Evolutionary conservation across 1,140 invertebrate species (phyloP).

Genomic region (Stenopsyche tienmushanensis): DNA sequence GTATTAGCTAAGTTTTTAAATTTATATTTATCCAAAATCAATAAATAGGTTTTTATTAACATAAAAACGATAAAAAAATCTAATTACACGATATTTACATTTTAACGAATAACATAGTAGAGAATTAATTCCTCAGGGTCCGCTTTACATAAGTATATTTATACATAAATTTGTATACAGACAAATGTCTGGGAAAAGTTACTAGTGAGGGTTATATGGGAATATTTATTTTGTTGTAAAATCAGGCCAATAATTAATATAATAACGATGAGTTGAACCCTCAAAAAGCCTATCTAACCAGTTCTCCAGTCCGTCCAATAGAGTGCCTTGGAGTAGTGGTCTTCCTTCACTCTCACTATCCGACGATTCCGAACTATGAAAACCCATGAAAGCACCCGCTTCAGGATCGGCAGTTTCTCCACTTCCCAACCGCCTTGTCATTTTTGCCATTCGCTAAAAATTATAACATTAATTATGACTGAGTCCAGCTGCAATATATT

Average conservation of each 20-base stretch:
- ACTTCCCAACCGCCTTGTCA: conserved; percentile 62
- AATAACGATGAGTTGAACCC: conserved; percentile 90
- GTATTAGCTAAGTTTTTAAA: too few species aligned
- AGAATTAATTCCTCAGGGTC: conserved; percentile 5
- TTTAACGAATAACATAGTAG: conserved; percentile 2
- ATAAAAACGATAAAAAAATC: conserved; percentile 8
- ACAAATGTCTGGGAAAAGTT: background rate
- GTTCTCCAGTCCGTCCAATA: conserved; percentile 89
- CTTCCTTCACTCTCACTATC: conserved; percentile 58
- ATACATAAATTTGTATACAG: background rate
- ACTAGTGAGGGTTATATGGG: background rate
- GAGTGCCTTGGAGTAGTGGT: conserved; percentile 58
- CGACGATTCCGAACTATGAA: conserved; percentile 69
- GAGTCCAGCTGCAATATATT: too few species aligned
- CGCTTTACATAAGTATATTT: background rate
- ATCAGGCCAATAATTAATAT: conserved; percentile 97
- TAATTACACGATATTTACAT: conserved; percentile 20
- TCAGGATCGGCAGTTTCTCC: conserved; percentile 63
- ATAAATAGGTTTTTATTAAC: too few species aligned
- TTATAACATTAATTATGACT: background rate
- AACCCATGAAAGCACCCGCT: conserved; percentile 79
- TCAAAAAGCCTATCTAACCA: conserved; percentile 97
- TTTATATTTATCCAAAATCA: too few species aligned
- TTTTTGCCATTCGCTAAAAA: conserved; percentile 62
- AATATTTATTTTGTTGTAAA: conserved; percentile 66